These are phyloP conservation scores for Vireo altiloquus DNA, from an alignment of 2,113 vertebrate species.

Conservation along the genomic window DNA sequence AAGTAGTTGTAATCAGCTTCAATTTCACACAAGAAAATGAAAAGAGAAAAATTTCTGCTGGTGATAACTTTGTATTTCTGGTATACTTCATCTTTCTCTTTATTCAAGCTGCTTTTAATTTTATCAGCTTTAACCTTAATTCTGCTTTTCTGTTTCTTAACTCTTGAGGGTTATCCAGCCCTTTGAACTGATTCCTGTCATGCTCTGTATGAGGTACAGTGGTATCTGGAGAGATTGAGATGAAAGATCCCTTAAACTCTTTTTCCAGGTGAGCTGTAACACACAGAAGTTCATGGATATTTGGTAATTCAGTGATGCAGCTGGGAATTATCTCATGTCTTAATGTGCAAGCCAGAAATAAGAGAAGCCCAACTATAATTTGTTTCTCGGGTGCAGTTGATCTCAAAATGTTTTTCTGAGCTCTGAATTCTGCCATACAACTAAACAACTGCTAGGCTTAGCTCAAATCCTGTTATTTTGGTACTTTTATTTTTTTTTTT, in stretches of 20 bases:
- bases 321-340: not conserved
- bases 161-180: not conserved
- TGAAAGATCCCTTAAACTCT: not conserved
- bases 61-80: not conserved
- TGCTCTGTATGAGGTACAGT: not conserved
- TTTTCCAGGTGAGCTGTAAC: not conserved
- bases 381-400: not conserved
- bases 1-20: not conserved
- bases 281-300: not conserved
- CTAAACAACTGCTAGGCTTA: not conserved
- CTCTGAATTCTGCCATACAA: not conserved
- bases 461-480: not conserved
- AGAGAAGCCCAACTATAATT: not conserved
- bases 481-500: not conserved
- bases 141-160: not conserved
- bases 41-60: not conserved
- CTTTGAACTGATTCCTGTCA: not conserved
- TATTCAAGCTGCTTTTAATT: conserved; percentile 8
- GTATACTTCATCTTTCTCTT: not conserved
- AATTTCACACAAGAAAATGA: not conserved
- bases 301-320: not conserved
- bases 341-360: not conserved
- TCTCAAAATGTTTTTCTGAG: not conserved
- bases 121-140: not conserved
- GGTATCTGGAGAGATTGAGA: not conserved